Evolutionary conservation across 2,888 invertebrate genomes (phyloP).

Genomic region (Athalia circularis): DNA sequence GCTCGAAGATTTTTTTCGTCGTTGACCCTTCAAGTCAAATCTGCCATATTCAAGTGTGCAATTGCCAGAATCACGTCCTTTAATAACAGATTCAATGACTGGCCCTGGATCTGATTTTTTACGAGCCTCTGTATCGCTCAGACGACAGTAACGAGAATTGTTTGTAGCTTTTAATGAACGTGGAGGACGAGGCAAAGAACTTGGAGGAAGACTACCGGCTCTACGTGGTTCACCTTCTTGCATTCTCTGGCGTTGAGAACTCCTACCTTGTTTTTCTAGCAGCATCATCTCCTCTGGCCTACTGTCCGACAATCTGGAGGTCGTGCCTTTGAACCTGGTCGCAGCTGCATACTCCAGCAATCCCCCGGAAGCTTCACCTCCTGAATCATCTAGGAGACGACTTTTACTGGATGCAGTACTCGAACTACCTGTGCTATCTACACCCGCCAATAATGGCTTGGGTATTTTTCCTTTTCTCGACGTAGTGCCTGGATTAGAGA

Average conservation of each 20-base stretch:
- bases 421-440: slow-evolving; percentile 73
- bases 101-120: slow-evolving; percentile 69
- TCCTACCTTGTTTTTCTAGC: slow-evolving; percentile 85
- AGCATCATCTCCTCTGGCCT: slow-evolving; percentile 84
- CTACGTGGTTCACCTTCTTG: slow-evolving; percentile 73
- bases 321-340: slow-evolving; percentile 62
- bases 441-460: slow-evolving; percentile 84
- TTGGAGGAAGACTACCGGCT: slow-evolving; percentile 81
- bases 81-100: slow-evolving; percentile 71
- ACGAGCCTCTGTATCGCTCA: slow-evolving; percentile 70
- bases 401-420: slow-evolving; percentile 72
- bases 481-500: slow-evolving; percentile 85
- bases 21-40: slow-evolving; percentile 65
- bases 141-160: slow-evolving; percentile 68
- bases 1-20: slow-evolving; percentile 65
- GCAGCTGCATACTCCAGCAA: slow-evolving; percentile 72
- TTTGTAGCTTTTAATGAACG: slow-evolving; percentile 73
- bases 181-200: slow-evolving; percentile 84
- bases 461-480: slow-evolving; percentile 86
- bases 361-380: slow-evolving; percentile 64
- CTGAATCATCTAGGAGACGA: slow-evolving; percentile 69
- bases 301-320: slow-evolving; percentile 70
- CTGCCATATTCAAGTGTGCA: slow-evolving; percentile 69
- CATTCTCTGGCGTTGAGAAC: slow-evolving; percentile 85
- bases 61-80: slow-evolving; percentile 72